Percentiles rank a stretch among this genome's conserved stretches.
These are phyloP conservation scores for Heloderma charlesbogerti DNA, from an alignment of 2,113 vertebrate species.

Conservation along the genomic window DNA sequence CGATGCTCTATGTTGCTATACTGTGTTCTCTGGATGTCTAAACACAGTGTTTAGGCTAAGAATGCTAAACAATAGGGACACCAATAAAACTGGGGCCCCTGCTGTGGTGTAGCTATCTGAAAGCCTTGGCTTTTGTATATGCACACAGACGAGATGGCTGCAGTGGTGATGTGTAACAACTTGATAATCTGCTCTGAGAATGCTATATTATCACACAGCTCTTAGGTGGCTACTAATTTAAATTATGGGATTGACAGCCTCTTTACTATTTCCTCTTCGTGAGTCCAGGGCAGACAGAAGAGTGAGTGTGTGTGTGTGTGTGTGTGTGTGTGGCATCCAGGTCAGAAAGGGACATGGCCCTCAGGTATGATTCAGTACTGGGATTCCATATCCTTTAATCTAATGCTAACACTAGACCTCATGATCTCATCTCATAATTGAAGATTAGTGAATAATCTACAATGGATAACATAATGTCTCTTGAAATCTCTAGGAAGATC, in stretches of 20 bases:
- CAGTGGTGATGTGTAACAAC: neutral
- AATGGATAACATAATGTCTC: neutral
- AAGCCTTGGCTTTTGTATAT: neutral
- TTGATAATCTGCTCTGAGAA: neutral
- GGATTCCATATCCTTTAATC: neutral
- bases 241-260: neutral
- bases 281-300: neutral
- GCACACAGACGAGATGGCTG: neutral
- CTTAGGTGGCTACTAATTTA: neutral
- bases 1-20: neutral
- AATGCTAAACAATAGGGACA: neutral
- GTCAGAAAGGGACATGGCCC: neutral
- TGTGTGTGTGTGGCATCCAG: neutral
- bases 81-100: neutral
- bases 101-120: neutral
- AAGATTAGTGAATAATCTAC: neutral
- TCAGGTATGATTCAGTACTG: neutral
- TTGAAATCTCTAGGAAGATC: fast-evolving
- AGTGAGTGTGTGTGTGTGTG: too few relatives aligned
- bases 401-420: conserved; percentile 9
- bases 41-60: neutral
- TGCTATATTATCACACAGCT: neutral
- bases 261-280: neutral
- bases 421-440: conserved; percentile 22
- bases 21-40: neutral